Evolutionary conservation across 2,888 invertebrate genomes (phyloP).

Genomic region (Phalera bucephala): DNA sequence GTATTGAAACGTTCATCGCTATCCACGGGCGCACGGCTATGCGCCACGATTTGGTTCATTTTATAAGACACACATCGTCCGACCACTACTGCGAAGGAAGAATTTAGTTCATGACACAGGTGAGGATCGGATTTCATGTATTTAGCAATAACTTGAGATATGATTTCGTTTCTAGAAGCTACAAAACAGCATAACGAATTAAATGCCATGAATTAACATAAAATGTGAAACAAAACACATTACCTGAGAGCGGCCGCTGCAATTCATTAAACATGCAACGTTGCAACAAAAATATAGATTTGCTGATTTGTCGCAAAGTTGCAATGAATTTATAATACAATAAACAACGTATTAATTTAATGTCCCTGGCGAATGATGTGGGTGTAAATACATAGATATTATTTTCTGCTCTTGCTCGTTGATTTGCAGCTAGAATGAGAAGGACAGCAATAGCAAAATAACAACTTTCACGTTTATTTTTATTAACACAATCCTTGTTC

Average conservation of each 20-base stretch:
- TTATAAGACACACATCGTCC: constrained; percentile 90
- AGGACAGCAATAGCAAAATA: not conserved
- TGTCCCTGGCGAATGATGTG: too few relatives aligned
- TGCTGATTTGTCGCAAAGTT: too few relatives aligned
- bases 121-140: constrained; percentile 33
- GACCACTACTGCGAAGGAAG: constrained; percentile 89
- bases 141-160: constrained; percentile 5
- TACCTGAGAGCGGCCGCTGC: too few relatives aligned
- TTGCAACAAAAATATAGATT: constrained; percentile 6
- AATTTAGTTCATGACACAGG: constrained; percentile 67
- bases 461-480: not conserved
- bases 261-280: not conserved
- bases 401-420: not conserved
- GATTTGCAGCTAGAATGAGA: not conserved
- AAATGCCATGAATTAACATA: too few relatives aligned
- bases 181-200: constrained; percentile 11
- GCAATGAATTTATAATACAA: too few relatives aligned
- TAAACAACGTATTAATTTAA: too few relatives aligned
- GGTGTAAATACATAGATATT: too few relatives aligned
- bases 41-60: constrained; percentile 89
- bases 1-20: constrained; percentile 81
- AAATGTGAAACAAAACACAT: constrained; percentile 3
- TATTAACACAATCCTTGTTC: too few relatives aligned
- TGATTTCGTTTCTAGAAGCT: constrained; percentile 1
- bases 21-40: constrained; percentile 87